phyloP scores from a whole-genome alignment of 2,113 vertebrate species.

The Gavialis gangeticus region DNA sequence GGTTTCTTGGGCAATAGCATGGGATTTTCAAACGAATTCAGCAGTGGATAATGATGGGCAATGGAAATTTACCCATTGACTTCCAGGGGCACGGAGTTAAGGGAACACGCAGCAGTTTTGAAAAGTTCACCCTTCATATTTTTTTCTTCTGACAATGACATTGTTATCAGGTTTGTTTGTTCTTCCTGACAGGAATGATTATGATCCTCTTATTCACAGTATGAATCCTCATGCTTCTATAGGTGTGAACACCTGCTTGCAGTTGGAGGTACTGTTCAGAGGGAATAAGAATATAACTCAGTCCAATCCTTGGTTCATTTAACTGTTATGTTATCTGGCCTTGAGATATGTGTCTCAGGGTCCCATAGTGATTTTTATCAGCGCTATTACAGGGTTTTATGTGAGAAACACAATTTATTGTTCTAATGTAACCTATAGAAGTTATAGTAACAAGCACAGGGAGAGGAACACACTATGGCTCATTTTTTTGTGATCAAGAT shows the following conservation, averaged over 20 bases:
- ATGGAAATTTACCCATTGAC: not conserved
- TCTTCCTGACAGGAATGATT: not conserved
- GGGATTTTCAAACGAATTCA: not conserved
- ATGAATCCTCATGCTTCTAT: not conserved
- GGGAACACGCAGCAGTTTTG: not conserved
- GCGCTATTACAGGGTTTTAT: constrained; percentile 9
- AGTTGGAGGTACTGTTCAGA: not conserved
- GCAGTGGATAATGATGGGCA: not conserved
- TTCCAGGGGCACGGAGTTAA: not conserved
- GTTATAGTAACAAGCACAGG: constrained; percentile 5
- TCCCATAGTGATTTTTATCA: not conserved
- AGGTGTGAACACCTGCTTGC: not conserved
- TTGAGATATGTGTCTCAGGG: not conserved
- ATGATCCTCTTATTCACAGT: not conserved
- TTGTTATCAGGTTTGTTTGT: not conserved
- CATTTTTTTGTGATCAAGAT: constrained; percentile 37
- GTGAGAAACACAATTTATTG: constrained; percentile 26
- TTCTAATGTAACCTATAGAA: constrained; percentile 22
- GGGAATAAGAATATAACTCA: not conserved
- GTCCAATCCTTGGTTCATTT: not conserved
- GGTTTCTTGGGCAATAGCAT: not conserved
- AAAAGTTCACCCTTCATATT: not conserved
- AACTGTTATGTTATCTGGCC: not conserved
- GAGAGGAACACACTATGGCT: constrained; percentile 18
- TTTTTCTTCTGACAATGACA: not conserved